Evolutionary conservation across 2,888 invertebrate species (phyloP), one percentile per base, ranked within the genome.

Genomic region (Drosophila niveifrons): DNA sequence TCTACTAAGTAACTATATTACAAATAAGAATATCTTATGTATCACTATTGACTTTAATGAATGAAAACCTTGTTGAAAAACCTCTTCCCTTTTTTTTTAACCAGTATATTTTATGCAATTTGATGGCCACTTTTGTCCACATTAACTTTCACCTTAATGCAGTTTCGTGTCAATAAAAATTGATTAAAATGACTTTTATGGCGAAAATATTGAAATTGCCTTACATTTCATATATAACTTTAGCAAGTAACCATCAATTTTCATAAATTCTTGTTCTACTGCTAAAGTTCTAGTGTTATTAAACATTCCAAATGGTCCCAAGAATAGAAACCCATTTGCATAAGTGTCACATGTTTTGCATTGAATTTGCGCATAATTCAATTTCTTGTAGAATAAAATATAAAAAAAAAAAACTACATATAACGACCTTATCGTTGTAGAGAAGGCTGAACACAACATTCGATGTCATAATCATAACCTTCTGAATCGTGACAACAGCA

Each of bases 391-490:
- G 34, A 66, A 78, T 59, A 72, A 74, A 53, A 72, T 53, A 23
- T 23, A 3, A 23, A 23, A 3, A 43, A 13, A 59, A 58, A 64
- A 61, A 52, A 34, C n/a, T n/a, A n/a, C n/a, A n/a, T n/a, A n/a
- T 44, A 56, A 51, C 69, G 66, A 76, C 65, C 47, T 66, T 57
- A 58, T 52, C 48, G 58, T 44, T n/a, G 9, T 31, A 8, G 31
- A 44, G n/a, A 17, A 15, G 7, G 36, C 50, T 36, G 46, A 39
- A 44, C 13, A 44, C 13, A 29, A 46, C 29, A 48, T 57, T 58
- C 62, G 56, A 83, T 78, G 82, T 81, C 89, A 83, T 83, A 89
- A 89, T 83, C 83, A 84, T 83, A 83, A 78, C 64, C 78, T 75
- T 68, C 17, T 29, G 53, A 55, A 59, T 23, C 31, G 18, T 50